Base-by-base conservation (phyloP, 2,797 vertebrate genomes). In the Rousettus madagascariensis region DNA sequence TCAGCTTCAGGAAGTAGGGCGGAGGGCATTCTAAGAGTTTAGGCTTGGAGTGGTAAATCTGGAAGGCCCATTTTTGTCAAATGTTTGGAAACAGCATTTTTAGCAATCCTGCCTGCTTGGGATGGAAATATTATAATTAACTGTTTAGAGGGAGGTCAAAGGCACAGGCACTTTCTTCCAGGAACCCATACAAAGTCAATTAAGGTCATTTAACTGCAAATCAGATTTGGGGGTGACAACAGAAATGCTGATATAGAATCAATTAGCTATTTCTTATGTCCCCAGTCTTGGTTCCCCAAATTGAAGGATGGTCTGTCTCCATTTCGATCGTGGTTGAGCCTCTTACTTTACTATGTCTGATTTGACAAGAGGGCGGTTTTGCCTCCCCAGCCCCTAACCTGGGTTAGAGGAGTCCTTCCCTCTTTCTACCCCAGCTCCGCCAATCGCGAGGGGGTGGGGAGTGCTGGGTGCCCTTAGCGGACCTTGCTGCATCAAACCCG, bases 401-500 rank as follows among this genome's bases (percentile, higher is more conserved):
- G 63, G 72, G 24, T 95, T 83, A 59, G 43, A 90, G 65, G 36
- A 77, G 66, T 68, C 77, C 74, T 96, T 26, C 59, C 28, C 43
- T 30, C 16, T n/a, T 71, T 63, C 13, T 51, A 43, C 33, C 80
- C n/a, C 59, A 51, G 71, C 95, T 93, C 95, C 78, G 80, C 95
- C 95, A 92, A 91, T 97, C 94, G 94, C 79, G 41, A 96, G 95
- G 97, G 97, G 97, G 97, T 80, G 94, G 97, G 97, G 96, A 97
- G 95, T 65, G 0, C 79, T 80, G 85, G 93, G 92, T 94, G 96
- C 97, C 95, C 97, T 96, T 90, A 96, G 96, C 87, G 46, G 96
- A 97, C 97, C 96, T 97, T 97, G 94, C 97, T 96, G 97, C 97
- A 97, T 97, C 92, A 94, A 97, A 91, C 88, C 97, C 92, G 97